These are phyloP conservation scores for Xyrichtys novacula DNA, from an alignment of 2,797 vertebrate species.

Conservation along the genomic window DNA sequence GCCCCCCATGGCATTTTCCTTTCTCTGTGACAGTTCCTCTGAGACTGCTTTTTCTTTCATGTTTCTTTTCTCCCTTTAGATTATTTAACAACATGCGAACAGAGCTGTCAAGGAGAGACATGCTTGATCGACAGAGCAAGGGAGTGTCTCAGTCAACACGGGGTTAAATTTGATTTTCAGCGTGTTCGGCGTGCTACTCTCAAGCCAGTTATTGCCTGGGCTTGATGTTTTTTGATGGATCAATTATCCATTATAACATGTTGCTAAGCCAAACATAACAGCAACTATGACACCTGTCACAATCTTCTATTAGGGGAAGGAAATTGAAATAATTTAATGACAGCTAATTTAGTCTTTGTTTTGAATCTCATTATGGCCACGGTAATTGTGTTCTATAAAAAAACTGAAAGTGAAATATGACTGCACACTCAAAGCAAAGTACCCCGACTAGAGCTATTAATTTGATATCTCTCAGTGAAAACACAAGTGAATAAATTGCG, in stretches of 20 bases:
- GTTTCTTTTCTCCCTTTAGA: slow-evolving; percentile 83
- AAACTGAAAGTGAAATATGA: slow-evolving; percentile 68
- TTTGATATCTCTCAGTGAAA: slow-evolving; percentile 71
- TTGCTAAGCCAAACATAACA: slow-evolving; percentile 84
- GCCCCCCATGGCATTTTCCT: slow-evolving; percentile 83
- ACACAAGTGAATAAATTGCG: slow-evolving; percentile 56
- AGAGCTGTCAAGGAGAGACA: slow-evolving; percentile 83
- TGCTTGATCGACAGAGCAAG: slow-evolving; percentile 85
- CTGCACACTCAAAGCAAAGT: slow-evolving; percentile 65
- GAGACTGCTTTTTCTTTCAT: slow-evolving; percentile 87
- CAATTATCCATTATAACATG: slow-evolving; percentile 88
- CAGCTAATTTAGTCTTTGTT: slow-evolving; percentile 87
- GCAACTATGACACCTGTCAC: slow-evolving; percentile 86
- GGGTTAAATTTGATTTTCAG: slow-evolving; percentile 88
- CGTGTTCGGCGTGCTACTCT: slow-evolving; percentile 81
- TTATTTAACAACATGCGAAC: slow-evolving; percentile 88
- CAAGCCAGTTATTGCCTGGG: slow-evolving; percentile 83
- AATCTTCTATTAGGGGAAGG: slow-evolving; percentile 84
- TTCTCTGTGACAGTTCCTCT: slow-evolving; percentile 85
- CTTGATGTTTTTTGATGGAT: slow-evolving; percentile 89
- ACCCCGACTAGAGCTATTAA: slow-evolving; percentile 66
- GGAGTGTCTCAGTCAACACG: slow-evolving; percentile 79
- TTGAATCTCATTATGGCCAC: slow-evolving; percentile 79
- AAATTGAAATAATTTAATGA: slow-evolving; percentile 88
- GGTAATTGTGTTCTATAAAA: slow-evolving; percentile 72